phyloP scores from a whole-genome alignment of 2,113 vertebrate genomes.

The Furnarius figulus region DNA sequence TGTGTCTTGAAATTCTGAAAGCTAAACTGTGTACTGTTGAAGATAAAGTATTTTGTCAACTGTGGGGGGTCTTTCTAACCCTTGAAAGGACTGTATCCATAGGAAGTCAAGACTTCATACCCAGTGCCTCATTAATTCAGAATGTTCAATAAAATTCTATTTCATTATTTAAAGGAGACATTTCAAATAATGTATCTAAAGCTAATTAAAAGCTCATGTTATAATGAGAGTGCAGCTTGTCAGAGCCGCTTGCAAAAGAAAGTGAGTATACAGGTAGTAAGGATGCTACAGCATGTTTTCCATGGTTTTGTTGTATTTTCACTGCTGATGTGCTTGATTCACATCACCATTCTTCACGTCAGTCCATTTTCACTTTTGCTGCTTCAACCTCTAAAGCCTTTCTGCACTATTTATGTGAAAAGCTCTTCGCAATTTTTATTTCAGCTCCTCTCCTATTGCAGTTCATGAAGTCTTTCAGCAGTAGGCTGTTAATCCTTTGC shows the following conservation, averaged over 20 bases:
- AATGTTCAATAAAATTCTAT: not conserved
- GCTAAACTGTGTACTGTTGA: not conserved
- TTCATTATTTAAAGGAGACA: not conserved
- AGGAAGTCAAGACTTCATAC: not conserved
- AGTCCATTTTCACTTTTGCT: constrained; percentile 25
- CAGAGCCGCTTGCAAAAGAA: not conserved
- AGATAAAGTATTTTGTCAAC: not conserved
- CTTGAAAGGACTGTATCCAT: not conserved
- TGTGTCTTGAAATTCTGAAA: not conserved
- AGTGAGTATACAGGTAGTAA: not conserved
- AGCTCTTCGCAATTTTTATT: constrained; percentile 28
- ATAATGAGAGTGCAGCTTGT: not conserved
- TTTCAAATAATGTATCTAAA: not conserved
- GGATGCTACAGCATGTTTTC: not conserved
- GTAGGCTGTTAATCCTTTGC: constrained; percentile 65
- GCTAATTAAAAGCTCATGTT: not conserved
- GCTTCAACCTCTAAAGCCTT: not conserved
- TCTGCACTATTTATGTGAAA: constrained; percentile 25
- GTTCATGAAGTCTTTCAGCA: constrained; percentile 66
- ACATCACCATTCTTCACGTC: not conserved
- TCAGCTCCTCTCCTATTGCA: constrained; percentile 39
- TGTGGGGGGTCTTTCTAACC: not conserved
- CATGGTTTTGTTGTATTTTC: constrained; percentile 3
- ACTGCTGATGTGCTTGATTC: not conserved
- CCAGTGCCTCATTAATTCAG: not conserved